Conservation (phyloP, 2,888 invertebrate species). For the Drosophila hamatofila region DNA sequence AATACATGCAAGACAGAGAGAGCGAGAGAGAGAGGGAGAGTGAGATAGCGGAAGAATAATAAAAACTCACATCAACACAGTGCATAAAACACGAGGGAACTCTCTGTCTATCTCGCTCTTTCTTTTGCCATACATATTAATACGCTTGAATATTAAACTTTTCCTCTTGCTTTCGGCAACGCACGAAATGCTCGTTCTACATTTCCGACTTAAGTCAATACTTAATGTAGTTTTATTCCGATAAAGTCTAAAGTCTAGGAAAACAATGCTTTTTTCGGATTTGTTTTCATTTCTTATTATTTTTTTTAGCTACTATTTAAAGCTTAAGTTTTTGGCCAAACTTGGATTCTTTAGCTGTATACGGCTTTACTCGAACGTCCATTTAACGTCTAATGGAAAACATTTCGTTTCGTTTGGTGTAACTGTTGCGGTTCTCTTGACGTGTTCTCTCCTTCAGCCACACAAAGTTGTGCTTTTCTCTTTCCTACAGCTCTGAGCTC, state of each 20-base stretch:
- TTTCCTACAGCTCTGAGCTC: neutral
- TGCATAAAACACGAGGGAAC: slow-evolving; percentile 20
- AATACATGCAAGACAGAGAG: neutral
- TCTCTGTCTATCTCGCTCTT: neutral
- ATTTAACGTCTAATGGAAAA: neutral
- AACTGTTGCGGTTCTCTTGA: slow-evolving; percentile 33
- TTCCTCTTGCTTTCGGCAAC: neutral
- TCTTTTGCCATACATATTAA: slow-evolving; percentile 16
- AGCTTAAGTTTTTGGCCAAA: neutral
- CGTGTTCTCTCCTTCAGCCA: slow-evolving; percentile 14
- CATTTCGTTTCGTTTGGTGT: slow-evolving; percentile 18
- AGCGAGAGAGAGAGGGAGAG: neutral
- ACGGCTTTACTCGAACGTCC: neutral
- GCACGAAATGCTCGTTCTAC: neutral
- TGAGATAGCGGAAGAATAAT: slow-evolving; percentile 6
- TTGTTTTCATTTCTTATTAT: too few species aligned
- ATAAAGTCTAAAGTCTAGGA: neutral
- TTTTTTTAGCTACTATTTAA: neutral
- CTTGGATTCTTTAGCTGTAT: neutral
- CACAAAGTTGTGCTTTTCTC: slow-evolving; percentile 9
- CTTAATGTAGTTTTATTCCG: neutral
- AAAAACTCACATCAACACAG: slow-evolving; percentile 27
- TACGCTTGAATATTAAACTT: slow-evolving; percentile 32
- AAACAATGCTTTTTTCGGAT: neutral
- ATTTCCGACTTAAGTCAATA: neutral